Evolutionary conservation across 2,888 invertebrate genomes (phyloP).

Genomic region (Gymnocheta viridis): DNA sequence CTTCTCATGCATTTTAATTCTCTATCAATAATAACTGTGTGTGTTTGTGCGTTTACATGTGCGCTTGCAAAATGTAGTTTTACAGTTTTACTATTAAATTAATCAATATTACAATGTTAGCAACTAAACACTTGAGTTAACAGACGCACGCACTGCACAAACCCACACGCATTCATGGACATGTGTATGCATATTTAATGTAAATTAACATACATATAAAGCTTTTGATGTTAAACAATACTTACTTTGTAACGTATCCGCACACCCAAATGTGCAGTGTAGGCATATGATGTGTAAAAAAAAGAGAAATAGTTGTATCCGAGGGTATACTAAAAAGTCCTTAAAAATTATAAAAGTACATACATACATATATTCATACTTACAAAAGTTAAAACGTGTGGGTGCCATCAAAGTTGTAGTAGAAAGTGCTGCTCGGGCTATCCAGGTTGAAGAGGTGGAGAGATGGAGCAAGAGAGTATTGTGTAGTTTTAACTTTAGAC

Average conservation of each 20-base stretch:
- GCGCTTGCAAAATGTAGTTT: conserved; percentile 5
- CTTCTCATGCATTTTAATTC: not conserved
- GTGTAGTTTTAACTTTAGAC: no score
- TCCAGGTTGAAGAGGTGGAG: no score
- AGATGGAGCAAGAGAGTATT: no score
- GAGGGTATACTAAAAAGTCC: not conserved
- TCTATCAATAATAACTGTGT: not conserved
- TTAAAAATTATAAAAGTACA: not conserved
- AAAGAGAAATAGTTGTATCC: not conserved
- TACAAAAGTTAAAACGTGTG: no score
- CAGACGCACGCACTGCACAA: not conserved
- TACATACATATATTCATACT: no score
- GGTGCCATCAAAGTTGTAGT: no score
- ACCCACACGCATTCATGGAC: not conserved
- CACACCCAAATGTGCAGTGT: not conserved
- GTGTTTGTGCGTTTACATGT: not conserved
- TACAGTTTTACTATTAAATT: conserved; percentile 30
- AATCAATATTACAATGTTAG: conserved; percentile 55
- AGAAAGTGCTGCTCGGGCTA: no score
- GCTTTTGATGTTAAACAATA: conserved; percentile 55
- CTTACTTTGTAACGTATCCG: conserved; percentile 41
- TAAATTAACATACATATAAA: conserved; percentile 41
- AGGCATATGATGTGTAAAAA: not conserved
- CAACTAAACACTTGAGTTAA: not conserved
- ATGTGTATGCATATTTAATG: conserved; percentile 27